Evolutionary conservation across 1,140 invertebrate genomes (phyloP).

Genomic region (Theocolax elegans): DNA sequence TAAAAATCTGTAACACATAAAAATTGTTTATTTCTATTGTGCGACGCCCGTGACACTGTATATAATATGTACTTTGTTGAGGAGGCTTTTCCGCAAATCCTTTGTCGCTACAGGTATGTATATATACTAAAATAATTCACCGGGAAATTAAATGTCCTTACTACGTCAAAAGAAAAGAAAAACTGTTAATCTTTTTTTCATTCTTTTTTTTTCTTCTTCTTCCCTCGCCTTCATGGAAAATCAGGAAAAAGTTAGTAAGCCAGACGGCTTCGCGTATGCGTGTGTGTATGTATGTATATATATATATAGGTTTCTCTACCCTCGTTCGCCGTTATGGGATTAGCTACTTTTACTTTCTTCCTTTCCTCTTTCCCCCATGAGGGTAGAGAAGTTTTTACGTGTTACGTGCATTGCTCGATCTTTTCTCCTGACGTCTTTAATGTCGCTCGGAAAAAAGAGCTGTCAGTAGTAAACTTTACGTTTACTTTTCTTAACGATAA

Average conservation of each 20-base stretch:
- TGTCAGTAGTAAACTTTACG: slow-evolving; percentile 4
- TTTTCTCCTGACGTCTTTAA: not conserved
- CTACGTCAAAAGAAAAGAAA: not conserved
- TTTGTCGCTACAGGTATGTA: no score
- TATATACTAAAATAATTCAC: no score
- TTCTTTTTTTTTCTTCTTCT: not conserved
- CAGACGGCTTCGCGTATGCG: not conserved
- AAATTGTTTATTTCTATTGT: no score
- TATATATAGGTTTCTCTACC: no score
- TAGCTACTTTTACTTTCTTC: slow-evolving; percentile 43
- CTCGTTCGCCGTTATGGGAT: slow-evolving; percentile 41
- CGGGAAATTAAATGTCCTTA: not conserved
- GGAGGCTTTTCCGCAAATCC: no score
- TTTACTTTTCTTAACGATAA: no score
- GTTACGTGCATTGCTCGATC: slow-evolving; percentile 1
- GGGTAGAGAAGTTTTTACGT: not conserved
- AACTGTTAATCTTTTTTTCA: slow-evolving; percentile 1
- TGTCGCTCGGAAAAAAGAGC: not conserved
- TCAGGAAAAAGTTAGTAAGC: slow-evolving; percentile 53
- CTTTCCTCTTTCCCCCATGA: not conserved
- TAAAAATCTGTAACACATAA: no score
- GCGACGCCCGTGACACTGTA: no score
- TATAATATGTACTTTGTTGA: no score
- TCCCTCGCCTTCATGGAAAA: slow-evolving; percentile 48
- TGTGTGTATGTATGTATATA: no score